A percentile compares a stretch with the other conserved stretches of the same genome.
Evolutionary conservation across 1,140 invertebrate species (phyloP).

Genomic region (Lucilia cuprina): DNA sequence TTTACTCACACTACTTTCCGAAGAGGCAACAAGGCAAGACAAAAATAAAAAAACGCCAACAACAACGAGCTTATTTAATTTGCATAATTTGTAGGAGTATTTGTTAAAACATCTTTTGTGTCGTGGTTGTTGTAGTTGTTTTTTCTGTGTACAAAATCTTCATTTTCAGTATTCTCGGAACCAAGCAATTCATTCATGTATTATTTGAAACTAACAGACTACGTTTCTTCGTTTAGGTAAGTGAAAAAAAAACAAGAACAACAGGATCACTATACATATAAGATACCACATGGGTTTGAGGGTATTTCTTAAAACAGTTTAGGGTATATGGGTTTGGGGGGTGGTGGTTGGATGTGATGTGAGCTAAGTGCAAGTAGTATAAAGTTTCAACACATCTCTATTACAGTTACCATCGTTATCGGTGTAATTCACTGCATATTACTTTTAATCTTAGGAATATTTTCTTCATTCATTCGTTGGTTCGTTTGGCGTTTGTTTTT

Average conservation of each 20-base stretch:
- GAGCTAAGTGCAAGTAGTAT: not conserved
- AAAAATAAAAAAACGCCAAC: too few relatives aligned
- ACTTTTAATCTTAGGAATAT: conserved; percentile 22
- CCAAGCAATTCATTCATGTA: too few relatives aligned
- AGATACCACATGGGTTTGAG: too few relatives aligned
- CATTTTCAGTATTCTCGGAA: too few relatives aligned
- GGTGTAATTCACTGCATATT: conserved; percentile 24
- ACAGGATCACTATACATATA: too few relatives aligned
- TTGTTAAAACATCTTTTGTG: conserved; percentile 22
- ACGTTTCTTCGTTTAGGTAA: too few relatives aligned
- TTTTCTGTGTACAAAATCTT: not conserved
- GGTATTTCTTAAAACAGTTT: too few relatives aligned
- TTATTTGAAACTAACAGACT: too few relatives aligned
- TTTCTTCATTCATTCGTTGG: not conserved
- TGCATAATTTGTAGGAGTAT: conserved; percentile 31
- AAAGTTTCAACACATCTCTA: not conserved
- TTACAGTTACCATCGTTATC: conserved; percentile 31
- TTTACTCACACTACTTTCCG: not conserved
- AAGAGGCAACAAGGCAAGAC: not conserved
- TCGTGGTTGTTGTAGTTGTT: not conserved
- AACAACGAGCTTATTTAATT: conserved; percentile 28
- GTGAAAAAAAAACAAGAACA: too few relatives aligned
- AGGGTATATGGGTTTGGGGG: not conserved
- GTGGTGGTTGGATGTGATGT: too few relatives aligned
- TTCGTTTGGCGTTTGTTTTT: not conserved